Evolutionary conservation across 2,113 vertebrate species (phyloP).

Genomic region (Ptilonorhynchus violaceus): DNA sequence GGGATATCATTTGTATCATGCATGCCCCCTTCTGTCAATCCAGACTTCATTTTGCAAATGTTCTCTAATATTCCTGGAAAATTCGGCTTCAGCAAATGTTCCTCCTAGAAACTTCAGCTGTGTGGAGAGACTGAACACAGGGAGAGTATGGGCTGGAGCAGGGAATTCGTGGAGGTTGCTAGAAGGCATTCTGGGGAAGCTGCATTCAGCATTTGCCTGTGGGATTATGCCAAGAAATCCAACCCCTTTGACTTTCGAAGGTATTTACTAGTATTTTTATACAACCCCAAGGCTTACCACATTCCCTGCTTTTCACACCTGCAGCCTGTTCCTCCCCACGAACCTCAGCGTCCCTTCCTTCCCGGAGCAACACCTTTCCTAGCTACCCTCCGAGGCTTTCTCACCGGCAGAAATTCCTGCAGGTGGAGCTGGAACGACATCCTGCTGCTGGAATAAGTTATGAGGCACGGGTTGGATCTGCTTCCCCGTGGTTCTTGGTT

Average conservation of each 20-base stretch:
- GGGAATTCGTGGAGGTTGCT: neutral
- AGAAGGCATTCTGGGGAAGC: neutral
- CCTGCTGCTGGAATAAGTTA: neutral
- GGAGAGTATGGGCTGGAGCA: neutral
- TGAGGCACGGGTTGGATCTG: neutral
- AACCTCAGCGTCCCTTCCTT: neutral
- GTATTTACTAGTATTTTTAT: neutral
- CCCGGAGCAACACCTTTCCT: neutral
- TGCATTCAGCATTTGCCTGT: neutral
- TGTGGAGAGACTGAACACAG: neutral
- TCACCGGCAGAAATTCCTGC: neutral
- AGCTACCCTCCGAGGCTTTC: neutral
- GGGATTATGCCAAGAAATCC: neutral
- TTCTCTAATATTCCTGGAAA: neutral
- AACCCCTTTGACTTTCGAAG: neutral
- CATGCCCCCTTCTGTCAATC: neutral
- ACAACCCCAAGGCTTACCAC: neutral
- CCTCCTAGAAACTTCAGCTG: neutral
- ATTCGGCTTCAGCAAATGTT: neutral
- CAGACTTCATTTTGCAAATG: neutral
- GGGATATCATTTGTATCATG: neutral
- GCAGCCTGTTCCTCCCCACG: neutral
- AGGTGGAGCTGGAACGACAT: constrained; percentile 48
- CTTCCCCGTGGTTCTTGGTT: neutral
- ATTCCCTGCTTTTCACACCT: neutral